These are phyloP conservation scores for Nothoprocta perdicaria DNA, from an alignment of 2,113 vertebrate species.

Conservation along the genomic window DNA sequence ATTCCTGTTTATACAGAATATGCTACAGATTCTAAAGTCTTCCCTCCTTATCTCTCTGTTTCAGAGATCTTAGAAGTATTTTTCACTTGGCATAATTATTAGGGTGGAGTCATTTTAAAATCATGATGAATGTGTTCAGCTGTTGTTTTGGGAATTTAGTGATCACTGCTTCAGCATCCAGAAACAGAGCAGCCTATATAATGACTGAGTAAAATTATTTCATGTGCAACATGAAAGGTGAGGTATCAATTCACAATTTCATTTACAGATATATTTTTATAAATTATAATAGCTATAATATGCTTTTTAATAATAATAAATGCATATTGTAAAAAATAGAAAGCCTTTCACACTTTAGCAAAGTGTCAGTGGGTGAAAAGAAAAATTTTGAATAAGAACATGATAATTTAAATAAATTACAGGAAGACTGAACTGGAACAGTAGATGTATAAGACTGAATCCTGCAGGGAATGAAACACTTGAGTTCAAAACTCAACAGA, in stretches of 20 bases:
- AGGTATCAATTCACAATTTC: background rate
- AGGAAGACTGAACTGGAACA: background rate
- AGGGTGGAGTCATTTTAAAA: conserved; percentile 28
- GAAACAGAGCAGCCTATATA: conserved; percentile 15
- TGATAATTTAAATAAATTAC: conserved; percentile 24
- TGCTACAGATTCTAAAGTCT: background rate
- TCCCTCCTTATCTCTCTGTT: background rate
- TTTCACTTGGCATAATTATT: conserved; percentile 44
- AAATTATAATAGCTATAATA: background rate
- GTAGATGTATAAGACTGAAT: background rate
- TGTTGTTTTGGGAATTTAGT: conserved; percentile 34
- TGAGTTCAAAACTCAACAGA: background rate
- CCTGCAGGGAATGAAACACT: background rate
- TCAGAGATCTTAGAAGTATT: conserved; percentile 23
- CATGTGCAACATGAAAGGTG: background rate
- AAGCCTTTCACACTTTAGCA: background rate
- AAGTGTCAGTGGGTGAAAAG: background rate
- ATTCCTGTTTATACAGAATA: background rate
- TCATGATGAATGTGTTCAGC: conserved; percentile 2
- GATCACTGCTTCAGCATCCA: conserved; percentile 27
- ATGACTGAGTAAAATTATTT: background rate
- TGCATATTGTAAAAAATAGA: background rate
- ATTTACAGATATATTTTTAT: background rate
- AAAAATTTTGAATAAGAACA: background rate
- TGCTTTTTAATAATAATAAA: background rate